Base-by-base conservation (phyloP, 2,888 invertebrate species). In the Steinernema carpocapsae region DNA sequence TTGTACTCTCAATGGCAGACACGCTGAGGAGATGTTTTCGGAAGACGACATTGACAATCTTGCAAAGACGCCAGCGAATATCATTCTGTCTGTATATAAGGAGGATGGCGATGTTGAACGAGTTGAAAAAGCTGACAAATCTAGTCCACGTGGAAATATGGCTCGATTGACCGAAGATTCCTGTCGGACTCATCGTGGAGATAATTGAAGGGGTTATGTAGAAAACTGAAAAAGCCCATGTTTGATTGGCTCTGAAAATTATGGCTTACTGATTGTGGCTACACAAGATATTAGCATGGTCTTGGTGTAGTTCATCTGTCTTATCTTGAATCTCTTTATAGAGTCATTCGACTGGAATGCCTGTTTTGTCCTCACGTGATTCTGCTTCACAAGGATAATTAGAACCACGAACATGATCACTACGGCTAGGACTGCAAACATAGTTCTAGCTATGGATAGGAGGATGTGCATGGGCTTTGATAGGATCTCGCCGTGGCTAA, bases 41-140 rank as follows among this genome's bases (percentile, higher is more conserved):
- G 56, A 56, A 26, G 19, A 56, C 56, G 56, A 19, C 3, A 14
- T 56, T 64, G 32, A 64, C 7, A 2, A 37, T 37, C 32, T 32
- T 64, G 64, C 3, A 32, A 1, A 64, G 29, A 12, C 26, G 24
- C 64, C 29, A 32, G 32, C 64, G 64, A 32, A 64, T 64, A 32
- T 64, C 64, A 17, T 64, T 4, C 64, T 64, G 64, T 1, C 64
- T 1, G 64, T 64, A 26, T 1, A 64, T 64, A 1, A 64, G 64
- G 29, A 64, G 64, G 4, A 64, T 64, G 64, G 64, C 32, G 29
- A 64, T 64, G 64, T 64, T 64, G 64, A 64, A 64, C 7, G 64
- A 64, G 64, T 64, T 64, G 64, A 64, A 32, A 32, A 64, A 64
- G 64, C 64, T 64, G 64, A 64, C 17, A n/a, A 64, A 64, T 10